Evolutionary conservation across 2,888 invertebrate species (phyloP).

Genomic region (Eupsilia transversa): DNA sequence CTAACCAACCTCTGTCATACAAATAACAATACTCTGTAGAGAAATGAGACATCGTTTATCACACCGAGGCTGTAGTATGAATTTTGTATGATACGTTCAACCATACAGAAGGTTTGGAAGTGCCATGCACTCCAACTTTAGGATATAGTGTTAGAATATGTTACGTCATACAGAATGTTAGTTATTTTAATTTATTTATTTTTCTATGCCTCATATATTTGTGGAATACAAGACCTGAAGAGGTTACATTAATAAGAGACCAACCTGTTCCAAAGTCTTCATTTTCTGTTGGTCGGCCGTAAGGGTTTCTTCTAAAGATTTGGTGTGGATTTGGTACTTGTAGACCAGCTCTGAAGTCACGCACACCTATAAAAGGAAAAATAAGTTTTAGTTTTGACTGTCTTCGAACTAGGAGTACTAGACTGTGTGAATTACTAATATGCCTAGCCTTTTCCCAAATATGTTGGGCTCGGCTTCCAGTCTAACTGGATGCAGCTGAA

Average conservation of each 20-base stretch:
- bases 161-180: neutral
- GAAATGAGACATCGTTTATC: neutral
- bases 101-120: neutral
- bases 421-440: neutral
- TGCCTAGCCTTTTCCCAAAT: neutral
- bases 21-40: neutral
- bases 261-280: conserved; percentile 88
- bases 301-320: conserved; percentile 91
- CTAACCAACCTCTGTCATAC: neutral
- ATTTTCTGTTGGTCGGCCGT: conserved; percentile 91
- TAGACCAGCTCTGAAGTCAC: conserved; percentile 93
- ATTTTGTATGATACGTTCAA: neutral
- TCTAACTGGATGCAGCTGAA: neutral
- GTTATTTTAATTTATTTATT: neutral
- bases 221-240: neutral
- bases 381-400: neutral
- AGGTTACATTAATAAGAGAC: conserved; percentile 30
- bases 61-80: too few species aligned
- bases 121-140: neutral
- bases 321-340: conserved; percentile 92
- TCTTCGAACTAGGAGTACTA: neutral
- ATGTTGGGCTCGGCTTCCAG: neutral
- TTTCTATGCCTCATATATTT: neutral
- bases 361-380: conserved; percentile 80
- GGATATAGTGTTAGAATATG: too few species aligned